Conservation (phyloP, 2,797 vertebrate genomes). For the Galagoides demidoff region DNA sequence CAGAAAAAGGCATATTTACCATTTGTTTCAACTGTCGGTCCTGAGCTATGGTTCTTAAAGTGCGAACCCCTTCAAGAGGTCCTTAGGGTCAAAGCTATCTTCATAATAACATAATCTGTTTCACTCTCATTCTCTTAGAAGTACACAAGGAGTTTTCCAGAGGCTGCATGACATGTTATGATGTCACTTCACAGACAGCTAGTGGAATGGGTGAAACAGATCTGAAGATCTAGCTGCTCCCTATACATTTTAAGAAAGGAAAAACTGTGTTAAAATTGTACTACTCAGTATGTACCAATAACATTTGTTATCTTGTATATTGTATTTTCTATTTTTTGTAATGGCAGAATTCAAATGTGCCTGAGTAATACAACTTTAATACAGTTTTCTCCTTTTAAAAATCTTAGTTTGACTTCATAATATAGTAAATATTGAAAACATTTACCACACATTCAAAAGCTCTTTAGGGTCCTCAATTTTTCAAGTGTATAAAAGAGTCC, state of each 20-base stretch:
- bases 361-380: too few species aligned
- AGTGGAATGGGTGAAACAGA: conserved; percentile 39
- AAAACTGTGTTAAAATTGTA: too few species aligned
- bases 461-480: conserved; percentile 20
- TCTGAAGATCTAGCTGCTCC: conserved; percentile 15
- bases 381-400: background rate
- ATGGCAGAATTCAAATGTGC: too few species aligned
- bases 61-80: conserved; percentile 12
- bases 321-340: too few species aligned
- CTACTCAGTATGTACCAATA: too few species aligned
- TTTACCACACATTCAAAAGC: background rate
- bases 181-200: background rate
- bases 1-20: conserved; percentile 7
- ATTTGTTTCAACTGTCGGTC: background rate
- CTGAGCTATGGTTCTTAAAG: conserved; percentile 32
- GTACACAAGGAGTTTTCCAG: conserved; percentile 30
- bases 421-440: background rate
- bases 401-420: conserved; percentile 50
- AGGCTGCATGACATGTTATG: background rate
- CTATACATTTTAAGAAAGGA: too few species aligned
- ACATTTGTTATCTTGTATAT: too few species aligned
- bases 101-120: conserved; percentile 37
- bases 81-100: background rate
- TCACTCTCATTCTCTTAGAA: conserved; percentile 36
- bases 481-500: conserved; percentile 20